Conservation (phyloP, 2,888 invertebrate genomes). For the Actias luna region DNA sequence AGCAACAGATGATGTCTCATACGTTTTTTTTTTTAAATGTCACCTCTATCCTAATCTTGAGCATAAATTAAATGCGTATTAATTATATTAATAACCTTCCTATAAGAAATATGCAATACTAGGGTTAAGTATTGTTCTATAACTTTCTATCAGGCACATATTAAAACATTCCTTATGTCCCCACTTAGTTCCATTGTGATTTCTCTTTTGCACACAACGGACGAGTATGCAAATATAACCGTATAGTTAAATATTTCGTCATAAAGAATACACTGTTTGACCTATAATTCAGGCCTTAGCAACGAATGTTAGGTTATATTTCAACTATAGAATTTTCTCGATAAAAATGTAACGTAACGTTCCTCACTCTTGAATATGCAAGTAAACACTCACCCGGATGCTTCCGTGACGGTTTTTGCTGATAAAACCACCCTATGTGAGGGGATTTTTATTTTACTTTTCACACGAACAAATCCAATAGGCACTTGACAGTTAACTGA, state of each 20-base stretch:
- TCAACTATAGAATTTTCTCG: constrained; percentile 31
- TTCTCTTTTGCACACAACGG: constrained; percentile 28
- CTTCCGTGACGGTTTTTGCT: constrained; percentile 66
- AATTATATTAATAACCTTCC: not conserved
- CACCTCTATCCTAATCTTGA: not conserved
- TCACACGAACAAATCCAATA: constrained; percentile 53
- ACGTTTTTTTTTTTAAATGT: too few species aligned
- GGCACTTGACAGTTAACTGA: constrained; percentile 68
- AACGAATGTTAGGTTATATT: constrained; percentile 48
- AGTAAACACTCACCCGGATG: constrained; percentile 72
- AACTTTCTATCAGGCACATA: not conserved
- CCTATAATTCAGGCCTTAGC: constrained; percentile 57
- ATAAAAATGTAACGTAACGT: constrained; percentile 33
- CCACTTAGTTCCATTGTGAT: constrained; percentile 17
- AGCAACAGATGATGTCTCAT: not conserved
- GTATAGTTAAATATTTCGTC: constrained; percentile 47
- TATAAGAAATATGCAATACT: not conserved
- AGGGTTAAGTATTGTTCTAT: not conserved
- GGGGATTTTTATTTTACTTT: constrained; percentile 57
- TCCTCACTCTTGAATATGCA: constrained; percentile 24
- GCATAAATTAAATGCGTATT: not conserved
- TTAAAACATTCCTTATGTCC: not conserved
- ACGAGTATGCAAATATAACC: constrained; percentile 50
- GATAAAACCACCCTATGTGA: constrained; percentile 57
- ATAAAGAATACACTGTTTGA: constrained; percentile 67